phyloP scores from a whole-genome alignment of 2,888 invertebrate genomes.

The Reticulitermes lucifugus region DNA sequence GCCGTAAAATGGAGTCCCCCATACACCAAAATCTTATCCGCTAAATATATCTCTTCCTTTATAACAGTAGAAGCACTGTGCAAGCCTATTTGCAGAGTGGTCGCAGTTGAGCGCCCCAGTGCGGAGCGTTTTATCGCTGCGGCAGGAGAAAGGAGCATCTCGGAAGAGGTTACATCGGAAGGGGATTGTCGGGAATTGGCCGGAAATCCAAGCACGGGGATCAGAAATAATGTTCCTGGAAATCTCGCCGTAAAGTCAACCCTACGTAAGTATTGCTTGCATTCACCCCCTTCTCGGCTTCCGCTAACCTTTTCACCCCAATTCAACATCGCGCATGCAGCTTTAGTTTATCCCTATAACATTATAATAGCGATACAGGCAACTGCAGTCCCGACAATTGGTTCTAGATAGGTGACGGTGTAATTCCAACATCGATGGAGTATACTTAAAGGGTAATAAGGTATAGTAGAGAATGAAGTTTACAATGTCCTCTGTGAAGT shows the following conservation, averaged over 20 bases:
- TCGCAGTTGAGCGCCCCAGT: not conserved
- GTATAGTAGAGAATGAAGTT: not conserved
- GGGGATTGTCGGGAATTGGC: constrained; percentile 32
- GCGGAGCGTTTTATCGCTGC: constrained; percentile 23
- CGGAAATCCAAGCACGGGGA: constrained; percentile 36
- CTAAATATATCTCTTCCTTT: not conserved
- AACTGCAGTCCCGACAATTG: too few relatives aligned
- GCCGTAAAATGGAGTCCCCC: too few relatives aligned
- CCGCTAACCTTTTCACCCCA: not conserved
- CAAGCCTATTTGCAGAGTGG: not conserved
- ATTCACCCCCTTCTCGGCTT: not conserved
- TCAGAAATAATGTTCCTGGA: not conserved
- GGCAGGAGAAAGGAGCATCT: constrained; percentile 1
- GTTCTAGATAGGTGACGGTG: too few relatives aligned
- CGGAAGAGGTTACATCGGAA: constrained; percentile 31
- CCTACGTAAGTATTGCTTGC: constrained; percentile 2
- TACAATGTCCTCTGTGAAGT: too few relatives aligned
- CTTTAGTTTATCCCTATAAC: not conserved
- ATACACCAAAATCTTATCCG: not conserved
- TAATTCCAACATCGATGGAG: too few relatives aligned
- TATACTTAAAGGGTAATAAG: too few relatives aligned
- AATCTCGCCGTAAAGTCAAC: constrained; percentile 20
- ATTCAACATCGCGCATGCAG: not conserved
- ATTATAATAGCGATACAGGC: not conserved
- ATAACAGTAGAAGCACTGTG: not conserved